phyloP scores from a whole-genome alignment of 1,140 invertebrate species.

The Dolichoris vasculosae region DNA sequence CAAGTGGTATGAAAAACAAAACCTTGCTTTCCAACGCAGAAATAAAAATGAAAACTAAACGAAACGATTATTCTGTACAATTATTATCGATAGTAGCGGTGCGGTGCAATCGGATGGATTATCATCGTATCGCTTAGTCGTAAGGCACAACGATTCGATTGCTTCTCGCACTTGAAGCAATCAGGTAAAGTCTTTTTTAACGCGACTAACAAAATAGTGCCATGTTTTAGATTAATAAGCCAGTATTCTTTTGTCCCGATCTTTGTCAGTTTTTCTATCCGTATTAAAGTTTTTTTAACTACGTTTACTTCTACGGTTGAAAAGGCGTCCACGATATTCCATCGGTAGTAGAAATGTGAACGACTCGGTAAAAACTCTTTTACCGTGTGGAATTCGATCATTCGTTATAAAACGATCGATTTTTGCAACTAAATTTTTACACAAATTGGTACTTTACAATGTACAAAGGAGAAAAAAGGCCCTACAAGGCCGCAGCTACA shows the following conservation, averaged over 20 bases:
- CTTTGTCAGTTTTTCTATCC: background rate
- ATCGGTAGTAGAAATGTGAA: background rate
- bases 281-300: background rate
- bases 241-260: background rate
- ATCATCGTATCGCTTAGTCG: background rate
- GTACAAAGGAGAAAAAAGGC: background rate
- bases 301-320: background rate
- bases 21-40: background rate
- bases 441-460: slow-evolving; percentile 48
- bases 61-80: background rate
- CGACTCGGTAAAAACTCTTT: background rate
- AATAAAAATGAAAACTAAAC: slow-evolving; percentile 9
- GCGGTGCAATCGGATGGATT: background rate
- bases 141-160: background rate
- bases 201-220: no score
- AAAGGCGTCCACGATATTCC: background rate
- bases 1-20: slow-evolving; percentile 8
- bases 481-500: background rate
- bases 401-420: slow-evolving; percentile 23
- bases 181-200: background rate
- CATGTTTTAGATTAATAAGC: no score
- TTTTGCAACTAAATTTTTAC: slow-evolving; percentile 54
- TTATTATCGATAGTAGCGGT: background rate
- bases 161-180: background rate
- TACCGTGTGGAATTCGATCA: slow-evolving; percentile 42